Conservation (phyloP, 2,888 invertebrate genomes). For the Drosophila differens region DNA sequence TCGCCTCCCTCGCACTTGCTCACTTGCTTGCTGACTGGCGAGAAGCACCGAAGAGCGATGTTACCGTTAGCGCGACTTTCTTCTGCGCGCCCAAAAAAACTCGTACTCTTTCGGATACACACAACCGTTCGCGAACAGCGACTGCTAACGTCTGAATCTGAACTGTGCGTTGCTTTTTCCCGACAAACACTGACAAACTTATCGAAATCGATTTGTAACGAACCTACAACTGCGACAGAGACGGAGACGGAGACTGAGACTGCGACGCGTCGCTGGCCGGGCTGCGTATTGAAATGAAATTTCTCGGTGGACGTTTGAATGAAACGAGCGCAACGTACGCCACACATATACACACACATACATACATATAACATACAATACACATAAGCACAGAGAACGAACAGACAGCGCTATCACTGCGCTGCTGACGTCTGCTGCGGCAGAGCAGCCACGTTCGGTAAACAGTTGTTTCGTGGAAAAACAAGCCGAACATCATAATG, state of each 20-base stretch:
- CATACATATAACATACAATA: neutral
- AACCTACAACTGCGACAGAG: slow-evolving; percentile 59
- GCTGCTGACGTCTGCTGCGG: slow-evolving; percentile 45
- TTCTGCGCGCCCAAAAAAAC: slow-evolving; percentile 56
- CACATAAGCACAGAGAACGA: slow-evolving; percentile 44
- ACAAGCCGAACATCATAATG: slow-evolving; percentile 80
- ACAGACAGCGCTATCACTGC: slow-evolving; percentile 52
- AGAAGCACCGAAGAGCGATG: slow-evolving; percentile 34
- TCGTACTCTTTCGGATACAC: slow-evolving; percentile 47
- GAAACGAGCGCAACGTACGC: slow-evolving; percentile 64
- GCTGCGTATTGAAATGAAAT: slow-evolving; percentile 82
- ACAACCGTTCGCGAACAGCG: slow-evolving; percentile 69
- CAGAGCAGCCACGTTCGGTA: slow-evolving; percentile 73
- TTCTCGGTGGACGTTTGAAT: slow-evolving; percentile 77
- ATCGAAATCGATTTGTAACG: slow-evolving; percentile 84
- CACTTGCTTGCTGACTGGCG: slow-evolving; percentile 26
- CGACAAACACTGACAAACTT: slow-evolving; percentile 84
- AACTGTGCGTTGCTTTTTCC: slow-evolving; percentile 70
- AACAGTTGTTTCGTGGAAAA: slow-evolving; percentile 81
- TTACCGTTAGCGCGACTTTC: slow-evolving; percentile 64
- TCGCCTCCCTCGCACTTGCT: slow-evolving; percentile 41
- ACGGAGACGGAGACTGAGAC: slow-evolving; percentile 37
- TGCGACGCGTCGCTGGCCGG: slow-evolving; percentile 63
- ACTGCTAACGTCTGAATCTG: slow-evolving; percentile 67
- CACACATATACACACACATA: slow-evolving; percentile 5